These are phyloP conservation scores for Chaetodon auriga DNA, from an alignment of 2,113 vertebrate genomes.

Conservation along the genomic window DNA sequence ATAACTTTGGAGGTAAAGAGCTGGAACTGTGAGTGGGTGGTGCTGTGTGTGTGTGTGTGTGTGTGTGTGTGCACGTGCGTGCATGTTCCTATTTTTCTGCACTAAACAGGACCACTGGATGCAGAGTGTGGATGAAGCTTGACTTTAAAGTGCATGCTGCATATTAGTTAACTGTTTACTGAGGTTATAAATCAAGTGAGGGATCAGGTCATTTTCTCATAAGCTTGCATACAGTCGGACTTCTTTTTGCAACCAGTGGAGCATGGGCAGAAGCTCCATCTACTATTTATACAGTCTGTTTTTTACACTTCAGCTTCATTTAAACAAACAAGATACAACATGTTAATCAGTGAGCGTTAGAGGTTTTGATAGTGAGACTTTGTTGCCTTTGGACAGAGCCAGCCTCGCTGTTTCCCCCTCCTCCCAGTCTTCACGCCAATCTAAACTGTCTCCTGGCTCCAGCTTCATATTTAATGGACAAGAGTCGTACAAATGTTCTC, in stretches of 20 bases:
- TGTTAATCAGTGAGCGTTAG: not conserved
- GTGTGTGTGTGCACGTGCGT: not conserved
- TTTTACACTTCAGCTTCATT: too few relatives aligned
- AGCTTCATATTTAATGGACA: not conserved
- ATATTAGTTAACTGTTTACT: not conserved
- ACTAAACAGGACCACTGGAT: not conserved
- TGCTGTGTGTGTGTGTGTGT: not conserved
- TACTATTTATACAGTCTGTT: too few relatives aligned
- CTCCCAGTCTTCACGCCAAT: not conserved
- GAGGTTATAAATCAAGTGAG: too few relatives aligned
- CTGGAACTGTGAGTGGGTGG: slow-evolving; percentile 27
- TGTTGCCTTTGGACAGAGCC: not conserved
- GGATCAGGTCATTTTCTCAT: too few relatives aligned
- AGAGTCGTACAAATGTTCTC: too few relatives aligned
- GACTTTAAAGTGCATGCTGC: not conserved
- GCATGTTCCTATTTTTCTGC: not conserved
- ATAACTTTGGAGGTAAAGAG: slow-evolving; percentile 52
- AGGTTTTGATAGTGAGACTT: not conserved
- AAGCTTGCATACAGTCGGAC: too few relatives aligned
- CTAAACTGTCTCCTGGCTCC: not conserved
- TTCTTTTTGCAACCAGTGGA: too few relatives aligned
- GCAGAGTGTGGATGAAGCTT: not conserved
- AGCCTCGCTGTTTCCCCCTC: not conserved
- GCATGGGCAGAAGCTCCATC: too few relatives aligned
- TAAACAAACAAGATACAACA: not conserved